A percentile compares a stretch with the other conserved stretches of the same genome.
Conservation (phyloP, 1,140 invertebrate genomes). For the Drosophila albomicans region DNA sequence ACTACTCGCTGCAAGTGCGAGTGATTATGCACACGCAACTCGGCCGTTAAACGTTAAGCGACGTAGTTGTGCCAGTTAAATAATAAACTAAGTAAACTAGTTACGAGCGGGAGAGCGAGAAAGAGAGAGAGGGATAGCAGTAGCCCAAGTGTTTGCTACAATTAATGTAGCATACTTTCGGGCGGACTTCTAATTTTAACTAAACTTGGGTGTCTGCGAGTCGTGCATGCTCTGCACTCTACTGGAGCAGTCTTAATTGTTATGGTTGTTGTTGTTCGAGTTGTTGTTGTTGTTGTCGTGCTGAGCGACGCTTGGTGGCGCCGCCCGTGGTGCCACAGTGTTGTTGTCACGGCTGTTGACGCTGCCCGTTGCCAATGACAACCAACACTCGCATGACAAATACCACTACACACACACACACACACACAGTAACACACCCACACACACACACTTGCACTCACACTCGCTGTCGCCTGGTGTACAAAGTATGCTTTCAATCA, state of each 20-base stretch:
- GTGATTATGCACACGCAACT: slow-evolving; percentile 78
- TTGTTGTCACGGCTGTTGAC: slow-evolving; percentile 72
- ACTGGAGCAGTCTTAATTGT: slow-evolving; percentile 36
- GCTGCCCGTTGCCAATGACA: slow-evolving; percentile 75
- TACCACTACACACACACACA: slow-evolving; percentile 41
- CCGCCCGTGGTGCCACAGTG: slow-evolving; percentile 8
- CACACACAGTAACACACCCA: slow-evolving; percentile 22
- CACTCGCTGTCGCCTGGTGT: slow-evolving; percentile 9
- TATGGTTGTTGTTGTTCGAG: slow-evolving; percentile 30
- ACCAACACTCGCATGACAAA: slow-evolving; percentile 63
- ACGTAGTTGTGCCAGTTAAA: slow-evolving; percentile 3
- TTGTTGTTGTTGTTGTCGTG: slow-evolving; percentile 22
- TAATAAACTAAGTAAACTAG: slow-evolving; percentile 10
- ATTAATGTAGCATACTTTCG: slow-evolving; percentile 30
- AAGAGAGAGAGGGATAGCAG: neutral
- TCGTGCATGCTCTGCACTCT: neutral
- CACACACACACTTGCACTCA: slow-evolving; percentile 24
- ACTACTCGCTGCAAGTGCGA: slow-evolving; percentile 64
- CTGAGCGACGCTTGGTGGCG: slow-evolving; percentile 3
- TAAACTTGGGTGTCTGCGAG: slow-evolving; percentile 6
- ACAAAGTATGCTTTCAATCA: slow-evolving; percentile 83
- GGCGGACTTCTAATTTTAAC: neutral
- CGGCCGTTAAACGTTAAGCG: slow-evolving; percentile 61
- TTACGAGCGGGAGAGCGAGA: neutral
- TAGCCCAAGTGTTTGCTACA: neutral